Evolutionary conservation across 2,888 invertebrate species (phyloP).

Genomic region (Lycophotia porphyrea): DNA sequence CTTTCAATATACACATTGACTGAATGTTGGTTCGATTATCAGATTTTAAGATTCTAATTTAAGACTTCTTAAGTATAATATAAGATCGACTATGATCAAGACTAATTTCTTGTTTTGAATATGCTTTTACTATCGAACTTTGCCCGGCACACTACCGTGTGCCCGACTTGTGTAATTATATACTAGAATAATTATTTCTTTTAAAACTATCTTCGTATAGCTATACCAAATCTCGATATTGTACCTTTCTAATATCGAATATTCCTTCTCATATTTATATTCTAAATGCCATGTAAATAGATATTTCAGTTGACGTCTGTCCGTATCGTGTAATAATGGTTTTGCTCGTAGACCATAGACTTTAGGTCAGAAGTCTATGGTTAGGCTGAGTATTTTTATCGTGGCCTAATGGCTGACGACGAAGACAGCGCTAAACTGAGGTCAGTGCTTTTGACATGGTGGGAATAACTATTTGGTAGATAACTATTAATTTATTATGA

Average conservation of each 20-base stretch:
- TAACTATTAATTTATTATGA: background rate
- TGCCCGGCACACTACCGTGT: constrained; percentile 6
- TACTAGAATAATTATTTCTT: background rate
- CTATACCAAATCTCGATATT: background rate
- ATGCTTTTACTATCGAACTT: constrained; percentile 11
- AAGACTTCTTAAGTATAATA: constrained; percentile 4
- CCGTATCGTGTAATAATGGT: constrained; percentile 62
- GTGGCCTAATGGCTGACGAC: constrained; percentile 54
- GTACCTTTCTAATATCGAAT: constrained; percentile 5
- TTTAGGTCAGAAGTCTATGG: constrained; percentile 28
- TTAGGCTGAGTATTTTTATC: constrained; percentile 41
- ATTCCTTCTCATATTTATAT: constrained; percentile 22
- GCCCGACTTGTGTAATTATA: too few relatives aligned
- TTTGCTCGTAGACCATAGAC: constrained; percentile 42
- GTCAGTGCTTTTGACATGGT: constrained; percentile 81
- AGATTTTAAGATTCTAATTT: background rate
- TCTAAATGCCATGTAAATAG: constrained; percentile 53
- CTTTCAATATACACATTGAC: background rate
- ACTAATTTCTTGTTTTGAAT: constrained; percentile 8
- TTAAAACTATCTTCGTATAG: background rate
- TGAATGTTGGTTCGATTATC: constrained; percentile 29
- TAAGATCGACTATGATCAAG: constrained; percentile 16
- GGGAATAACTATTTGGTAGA: constrained; percentile 73
- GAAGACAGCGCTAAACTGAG: constrained; percentile 88
- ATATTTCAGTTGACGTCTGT: constrained; percentile 86